Percentiles rank a stretch among this genome's conserved stretches.
Conservation (phyloP, 2,888 invertebrate species). For the Macrosoma leucophasiata region DNA sequence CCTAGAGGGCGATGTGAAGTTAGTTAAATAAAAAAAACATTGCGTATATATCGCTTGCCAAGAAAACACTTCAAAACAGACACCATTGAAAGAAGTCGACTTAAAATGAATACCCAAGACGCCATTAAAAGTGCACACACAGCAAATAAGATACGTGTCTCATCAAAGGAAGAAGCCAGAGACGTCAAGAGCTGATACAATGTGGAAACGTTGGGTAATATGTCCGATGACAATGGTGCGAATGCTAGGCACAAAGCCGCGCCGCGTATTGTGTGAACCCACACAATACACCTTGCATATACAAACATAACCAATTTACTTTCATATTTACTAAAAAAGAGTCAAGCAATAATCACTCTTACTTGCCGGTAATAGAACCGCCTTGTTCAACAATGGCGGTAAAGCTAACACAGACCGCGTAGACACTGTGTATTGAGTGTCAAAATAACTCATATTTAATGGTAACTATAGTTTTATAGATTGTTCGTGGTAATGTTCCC, state of each 20-base stretch:
- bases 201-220: conserved; percentile 70
- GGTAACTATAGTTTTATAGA: conserved; percentile 51
- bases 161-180: conserved; percentile 66
- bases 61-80: neutral
- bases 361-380: conserved; percentile 28
- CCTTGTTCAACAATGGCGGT: conserved; percentile 2
- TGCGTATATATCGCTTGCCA: too few species aligned
- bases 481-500: too few species aligned
- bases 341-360: conserved; percentile 42
- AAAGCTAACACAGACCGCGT: conserved; percentile 8
- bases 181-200: conserved; percentile 58
- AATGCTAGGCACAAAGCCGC: conserved; percentile 69
- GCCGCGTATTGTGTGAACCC: conserved; percentile 64
- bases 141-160: conserved; percentile 55
- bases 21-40: too few species aligned
- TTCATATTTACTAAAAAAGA: conserved; percentile 41
- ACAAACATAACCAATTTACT: conserved; percentile 43
- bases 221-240: conserved; percentile 68
- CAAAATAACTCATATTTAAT: conserved; percentile 61
- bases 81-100: conserved; percentile 2
- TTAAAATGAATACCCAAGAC: conserved; percentile 10
- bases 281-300: conserved; percentile 70
- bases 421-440: conserved; percentile 47
- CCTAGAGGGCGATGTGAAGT: too few species aligned
- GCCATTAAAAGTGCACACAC: conserved; percentile 32